These are phyloP conservation scores for Vultur gryphus DNA, from an alignment of 2,797 vertebrate genomes.

Conservation along the genomic window DNA sequence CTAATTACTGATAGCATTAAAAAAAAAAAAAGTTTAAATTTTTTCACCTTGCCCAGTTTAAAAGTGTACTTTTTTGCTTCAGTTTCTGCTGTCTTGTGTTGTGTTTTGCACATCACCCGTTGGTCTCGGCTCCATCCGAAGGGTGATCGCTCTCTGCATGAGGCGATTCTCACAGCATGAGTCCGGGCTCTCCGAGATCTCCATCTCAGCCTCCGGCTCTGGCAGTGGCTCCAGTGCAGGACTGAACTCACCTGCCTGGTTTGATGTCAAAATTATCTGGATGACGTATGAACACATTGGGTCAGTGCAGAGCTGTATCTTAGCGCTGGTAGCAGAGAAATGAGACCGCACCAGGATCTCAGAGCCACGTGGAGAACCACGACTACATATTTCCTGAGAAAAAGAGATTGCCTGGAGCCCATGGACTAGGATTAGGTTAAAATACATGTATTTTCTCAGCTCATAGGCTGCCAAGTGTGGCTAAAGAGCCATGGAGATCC, in stretches of 20 bases:
- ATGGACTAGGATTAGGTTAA: background rate
- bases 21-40: background rate
- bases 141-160: rapidly evolving
- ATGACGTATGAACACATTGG: rapidly evolving
- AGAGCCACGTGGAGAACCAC: rapidly evolving
- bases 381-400: background rate
- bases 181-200: rapidly evolving
- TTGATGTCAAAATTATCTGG: background rate
- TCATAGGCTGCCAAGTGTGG: background rate
- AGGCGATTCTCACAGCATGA: rapidly evolving
- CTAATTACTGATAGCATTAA: background rate
- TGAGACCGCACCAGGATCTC: rapidly evolving
- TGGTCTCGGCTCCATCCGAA: background rate
- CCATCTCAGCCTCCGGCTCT: background rate
- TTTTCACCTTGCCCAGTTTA: background rate
- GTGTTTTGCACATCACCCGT: rapidly evolving
- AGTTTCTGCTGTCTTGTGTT: background rate
- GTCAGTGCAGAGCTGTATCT: background rate
- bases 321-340: background rate
- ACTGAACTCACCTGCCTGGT: background rate
- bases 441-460: background rate
- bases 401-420: background rate
- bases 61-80: background rate
- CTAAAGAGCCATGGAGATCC: background rate
- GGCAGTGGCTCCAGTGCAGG: rapidly evolving